Conservation (phyloP, 2,888 invertebrate genomes). For the Cremastobaeus sp. region DNA sequence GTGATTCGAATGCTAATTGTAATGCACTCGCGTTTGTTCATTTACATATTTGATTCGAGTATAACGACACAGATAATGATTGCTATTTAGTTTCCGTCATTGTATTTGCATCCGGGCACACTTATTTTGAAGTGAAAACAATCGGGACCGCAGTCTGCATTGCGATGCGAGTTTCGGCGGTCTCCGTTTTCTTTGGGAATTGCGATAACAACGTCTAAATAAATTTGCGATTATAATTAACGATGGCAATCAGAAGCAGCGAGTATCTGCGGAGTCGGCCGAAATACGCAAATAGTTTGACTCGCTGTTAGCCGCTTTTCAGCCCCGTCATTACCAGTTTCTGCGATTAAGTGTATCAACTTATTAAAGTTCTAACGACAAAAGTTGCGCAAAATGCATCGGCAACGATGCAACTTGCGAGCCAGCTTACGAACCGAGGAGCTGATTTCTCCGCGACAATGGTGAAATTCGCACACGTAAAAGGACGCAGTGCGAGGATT, state of each 20-base stretch:
- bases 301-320: conserved; percentile 38
- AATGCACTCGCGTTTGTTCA: too few relatives aligned
- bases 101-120: too few relatives aligned
- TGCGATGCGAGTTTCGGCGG: too few relatives aligned
- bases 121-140: too few relatives aligned
- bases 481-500: conserved; percentile 19
- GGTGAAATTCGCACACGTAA: conserved; percentile 34
- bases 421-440: conserved; percentile 51
- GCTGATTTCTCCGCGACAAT: conserved; percentile 52
- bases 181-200: too few relatives aligned
- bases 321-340: conserved; percentile 54
- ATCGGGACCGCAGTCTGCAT: too few relatives aligned
- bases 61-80: too few relatives aligned
- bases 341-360: conserved; percentile 68
- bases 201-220: too few relatives aligned
- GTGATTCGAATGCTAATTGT: too few relatives aligned
- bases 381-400: conserved; percentile 69
- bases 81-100: too few relatives aligned
- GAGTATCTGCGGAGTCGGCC: background rate
- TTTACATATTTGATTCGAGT: too few relatives aligned
- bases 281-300: conserved; percentile 51
- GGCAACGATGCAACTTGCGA: conserved; percentile 51
- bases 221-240: conserved; percentile 9
- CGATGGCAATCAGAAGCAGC: conserved; percentile 10
- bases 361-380: conserved; percentile 77